Base-by-base conservation (phyloP, 2,888 invertebrate genomes). In the Cantharis lateralis region DNA sequence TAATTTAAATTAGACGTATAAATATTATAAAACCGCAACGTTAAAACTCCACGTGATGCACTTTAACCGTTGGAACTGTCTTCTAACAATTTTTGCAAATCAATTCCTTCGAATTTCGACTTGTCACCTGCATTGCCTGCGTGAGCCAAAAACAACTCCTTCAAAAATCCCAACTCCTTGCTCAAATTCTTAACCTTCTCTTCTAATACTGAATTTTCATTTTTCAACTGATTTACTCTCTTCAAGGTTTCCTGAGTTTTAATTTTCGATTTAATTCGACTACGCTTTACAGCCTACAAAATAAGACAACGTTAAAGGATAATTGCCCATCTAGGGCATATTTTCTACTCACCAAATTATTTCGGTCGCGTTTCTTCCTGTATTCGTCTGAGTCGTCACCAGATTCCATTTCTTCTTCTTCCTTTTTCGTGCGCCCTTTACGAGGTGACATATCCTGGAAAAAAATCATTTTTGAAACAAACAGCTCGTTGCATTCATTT, bases 171-270 rank as follows among this genome's bases (percentile, higher is more conserved):
- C 20, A 96, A 88, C 85, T 96, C 95, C 85, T 95, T 94, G 11
- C 94, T 93, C n/a, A 95, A 88, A 74, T 93, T 93, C 84, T 94
- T 94, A 2, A 95, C 95, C 87, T 95, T 95, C 83, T 95, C 94
- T 86, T 95, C 94, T 26, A 96, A 87, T 83, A 93, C 91, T 85
- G 94, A 94, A 86, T 95, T 96, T 85, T 96, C 95, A 10, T 91
- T 92, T 85, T 94, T 93, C 62, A 96, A 86, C 85, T 93, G 92
- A 83, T 91, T 93, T 0, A 96, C 95, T 74, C 95, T 88, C 76
- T 92, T 91, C 79, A 94, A 89, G 5, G 95, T 95, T 85, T 95
- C 94, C 83, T 94, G 93, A 0, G 95, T 95, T 76, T 93, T 91
- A 84, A 93, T 90, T 85, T 94, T 94, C 13, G 94, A 93, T 88